A percentile compares a stretch with the other conserved stretches of the same genome.
Evolutionary conservation across 2,888 invertebrate species (phyloP).

Genomic region (Drosophila greeni): DNA sequence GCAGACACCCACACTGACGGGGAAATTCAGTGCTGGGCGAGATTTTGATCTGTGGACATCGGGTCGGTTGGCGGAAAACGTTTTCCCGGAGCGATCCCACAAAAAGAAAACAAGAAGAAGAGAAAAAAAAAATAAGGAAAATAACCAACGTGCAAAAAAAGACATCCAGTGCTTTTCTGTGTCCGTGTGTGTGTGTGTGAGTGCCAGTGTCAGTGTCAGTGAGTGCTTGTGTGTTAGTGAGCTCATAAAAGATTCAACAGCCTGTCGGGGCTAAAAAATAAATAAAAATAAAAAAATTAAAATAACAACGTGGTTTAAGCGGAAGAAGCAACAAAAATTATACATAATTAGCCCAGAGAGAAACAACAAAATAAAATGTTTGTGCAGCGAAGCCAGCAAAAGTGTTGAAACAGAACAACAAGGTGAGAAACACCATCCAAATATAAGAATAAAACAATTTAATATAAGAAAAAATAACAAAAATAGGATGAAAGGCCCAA

Average conservation of each 20-base stretch:
- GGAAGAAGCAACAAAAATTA: slow-evolving; percentile 7
- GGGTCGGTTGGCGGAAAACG: slow-evolving; percentile 46
- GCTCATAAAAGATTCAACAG: slow-evolving; percentile 66
- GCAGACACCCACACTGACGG: slow-evolving; percentile 14
- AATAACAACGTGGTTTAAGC: slow-evolving; percentile 6
- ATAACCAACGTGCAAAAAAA: slow-evolving; percentile 27
- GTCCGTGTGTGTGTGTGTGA: slow-evolving; percentile 21
- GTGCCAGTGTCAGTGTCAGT: slow-evolving; percentile 22
- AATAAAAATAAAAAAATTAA: slow-evolving; percentile 24
- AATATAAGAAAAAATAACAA: no score
- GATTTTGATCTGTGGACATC: slow-evolving; percentile 61
- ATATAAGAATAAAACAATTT: background rate
- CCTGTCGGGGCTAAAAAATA: slow-evolving; percentile 47
- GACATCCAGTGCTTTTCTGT: slow-evolving; percentile 23
- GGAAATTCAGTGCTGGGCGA: slow-evolving; percentile 67
- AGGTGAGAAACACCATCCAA: slow-evolving; percentile 6
- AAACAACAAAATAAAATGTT: slow-evolving; percentile 7
- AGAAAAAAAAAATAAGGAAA: slow-evolving; percentile 22
- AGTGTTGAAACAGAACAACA: slow-evolving; percentile 13
- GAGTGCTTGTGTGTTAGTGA: slow-evolving; percentile 35
- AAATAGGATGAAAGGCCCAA: background rate
- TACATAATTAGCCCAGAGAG: slow-evolving; percentile 20
- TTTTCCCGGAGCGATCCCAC: slow-evolving; percentile 14
- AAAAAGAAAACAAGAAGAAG: slow-evolving; percentile 5
- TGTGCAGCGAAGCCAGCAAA: slow-evolving; percentile 1